Evolutionary conservation across 1,140 invertebrate genomes (phyloP).

Genomic region (Nilaparvata lugens): DNA sequence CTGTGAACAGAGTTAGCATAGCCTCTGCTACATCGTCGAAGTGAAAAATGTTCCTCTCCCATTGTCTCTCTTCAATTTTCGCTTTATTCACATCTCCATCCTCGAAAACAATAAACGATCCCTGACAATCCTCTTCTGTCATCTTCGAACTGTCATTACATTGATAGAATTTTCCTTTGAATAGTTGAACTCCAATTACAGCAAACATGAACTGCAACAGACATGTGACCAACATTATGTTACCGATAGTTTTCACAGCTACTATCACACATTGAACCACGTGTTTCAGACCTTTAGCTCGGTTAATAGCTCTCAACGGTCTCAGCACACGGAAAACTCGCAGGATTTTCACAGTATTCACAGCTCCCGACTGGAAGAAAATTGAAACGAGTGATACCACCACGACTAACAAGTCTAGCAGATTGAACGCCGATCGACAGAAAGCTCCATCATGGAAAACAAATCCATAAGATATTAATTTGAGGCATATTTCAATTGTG

Average conservation of each 20-base stretch:
- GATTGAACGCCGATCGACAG: slow-evolving; percentile 96
- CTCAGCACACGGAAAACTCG: slow-evolving; percentile 94
- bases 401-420: slow-evolving; percentile 96
- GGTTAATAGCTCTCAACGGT: slow-evolving; percentile 96
- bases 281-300: slow-evolving; percentile 99
- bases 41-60: slow-evolving; percentile 83
- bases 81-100: slow-evolving; percentile 77
- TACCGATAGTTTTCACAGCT: slow-evolving; percentile 97
- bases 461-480: slow-evolving; percentile 95
- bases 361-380: slow-evolving; percentile 80
- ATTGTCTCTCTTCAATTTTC: slow-evolving; percentile 61
- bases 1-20: slow-evolving; percentile 97
- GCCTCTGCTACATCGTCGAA: slow-evolving; percentile 97
- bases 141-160: slow-evolving; percentile 63
- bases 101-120: slow-evolving; percentile 80
- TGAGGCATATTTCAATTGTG: slow-evolving; percentile 94
- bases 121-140: slow-evolving; percentile 66
- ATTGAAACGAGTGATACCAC: slow-evolving; percentile 95
- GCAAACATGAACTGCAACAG: slow-evolving; percentile 99
- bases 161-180: slow-evolving; percentile 58
- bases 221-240: slow-evolving; percentile 98
- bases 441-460: slow-evolving; percentile 96
- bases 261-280: slow-evolving; percentile 99
- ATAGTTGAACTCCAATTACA: slow-evolving; percentile 99
- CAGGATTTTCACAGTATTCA: slow-evolving; percentile 98